These are phyloP conservation scores for Xiphophorus hellerii DNA, from an alignment of 2,113 vertebrate species.

Conservation along the genomic window DNA sequence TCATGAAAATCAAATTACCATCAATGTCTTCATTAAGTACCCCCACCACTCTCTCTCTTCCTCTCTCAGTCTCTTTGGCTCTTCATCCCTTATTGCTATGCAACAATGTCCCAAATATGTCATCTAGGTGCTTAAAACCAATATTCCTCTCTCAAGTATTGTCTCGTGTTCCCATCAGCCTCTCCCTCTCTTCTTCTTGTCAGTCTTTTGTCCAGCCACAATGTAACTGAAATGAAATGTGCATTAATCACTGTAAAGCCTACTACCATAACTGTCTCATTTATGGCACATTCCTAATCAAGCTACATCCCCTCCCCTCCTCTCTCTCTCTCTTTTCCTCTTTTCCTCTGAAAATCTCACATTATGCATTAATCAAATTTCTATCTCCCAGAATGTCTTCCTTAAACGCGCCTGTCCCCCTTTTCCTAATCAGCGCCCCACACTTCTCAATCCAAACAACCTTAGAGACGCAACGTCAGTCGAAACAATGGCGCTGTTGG, in stretches of 20 bases:
- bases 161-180: constrained; percentile 29
- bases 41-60: constrained; percentile 11
- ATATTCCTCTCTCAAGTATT: constrained; percentile 44
- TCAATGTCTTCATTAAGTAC: constrained; percentile 34
- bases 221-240: constrained; percentile 38
- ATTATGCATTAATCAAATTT: constrained; percentile 32
- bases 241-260: constrained; percentile 32
- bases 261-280: constrained; percentile 15
- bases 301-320: not conserved
- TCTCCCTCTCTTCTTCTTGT: constrained; percentile 5
- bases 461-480: constrained; percentile 16
- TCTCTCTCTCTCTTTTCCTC: constrained; percentile 6
- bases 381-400: constrained; percentile 27
- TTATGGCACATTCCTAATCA: constrained; percentile 27
- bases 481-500: constrained; percentile 18
- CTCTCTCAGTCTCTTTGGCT: constrained; percentile 4
- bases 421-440: constrained; percentile 27
- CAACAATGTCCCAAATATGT: constrained; percentile 34
- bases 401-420: constrained; percentile 24
- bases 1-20: constrained; percentile 29
- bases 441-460: constrained; percentile 26
- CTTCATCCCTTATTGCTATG: constrained; percentile 6
- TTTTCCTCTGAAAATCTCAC: constrained; percentile 25
- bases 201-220: constrained; percentile 16
- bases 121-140: constrained; percentile 38